Conservation (phyloP, 2,113 vertebrate genomes). For the Crotalus viridis region DNA sequence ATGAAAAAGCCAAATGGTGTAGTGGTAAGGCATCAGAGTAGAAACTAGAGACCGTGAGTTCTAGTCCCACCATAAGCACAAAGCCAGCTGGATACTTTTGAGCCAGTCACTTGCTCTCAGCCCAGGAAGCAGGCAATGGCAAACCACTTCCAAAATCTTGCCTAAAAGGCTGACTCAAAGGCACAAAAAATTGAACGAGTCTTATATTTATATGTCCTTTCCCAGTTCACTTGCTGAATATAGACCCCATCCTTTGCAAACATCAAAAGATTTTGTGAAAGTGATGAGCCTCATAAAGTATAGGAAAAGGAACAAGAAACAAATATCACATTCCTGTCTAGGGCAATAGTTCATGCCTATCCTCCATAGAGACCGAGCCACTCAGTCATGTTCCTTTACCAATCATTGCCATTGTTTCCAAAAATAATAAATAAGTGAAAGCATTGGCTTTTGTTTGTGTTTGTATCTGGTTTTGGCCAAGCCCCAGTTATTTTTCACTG, state of each 20-base stretch:
- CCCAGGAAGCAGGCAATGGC: neutral
- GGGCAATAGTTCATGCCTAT: neutral
- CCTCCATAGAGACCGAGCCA: fast-evolving
- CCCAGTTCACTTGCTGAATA: neutral
- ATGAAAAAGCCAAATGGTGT: neutral
- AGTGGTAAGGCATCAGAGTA: neutral
- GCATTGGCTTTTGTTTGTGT: conserved; percentile 21
- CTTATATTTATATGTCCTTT: neutral
- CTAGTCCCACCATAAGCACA: neutral
- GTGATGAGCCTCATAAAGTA: neutral
- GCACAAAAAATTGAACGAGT: neutral
- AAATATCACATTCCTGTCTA: neutral
- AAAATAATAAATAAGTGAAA: conserved; percentile 33
- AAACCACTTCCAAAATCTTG: neutral
- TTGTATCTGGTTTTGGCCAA: conserved; percentile 47
- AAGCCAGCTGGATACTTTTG: neutral
- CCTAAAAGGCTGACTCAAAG: neutral
- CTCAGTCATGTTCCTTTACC: conserved; percentile 16
- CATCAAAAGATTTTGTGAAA: neutral
- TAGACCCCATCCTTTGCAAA: neutral
- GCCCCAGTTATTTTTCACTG: conserved; percentile 56
- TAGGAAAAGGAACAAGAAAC: neutral
- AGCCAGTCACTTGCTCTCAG: neutral
- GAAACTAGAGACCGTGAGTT: neutral
- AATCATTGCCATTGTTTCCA: conserved; percentile 19